phyloP scores from a whole-genome alignment of 2,113 vertebrate genomes.

The Ophthalmolycus amberensis region DNA sequence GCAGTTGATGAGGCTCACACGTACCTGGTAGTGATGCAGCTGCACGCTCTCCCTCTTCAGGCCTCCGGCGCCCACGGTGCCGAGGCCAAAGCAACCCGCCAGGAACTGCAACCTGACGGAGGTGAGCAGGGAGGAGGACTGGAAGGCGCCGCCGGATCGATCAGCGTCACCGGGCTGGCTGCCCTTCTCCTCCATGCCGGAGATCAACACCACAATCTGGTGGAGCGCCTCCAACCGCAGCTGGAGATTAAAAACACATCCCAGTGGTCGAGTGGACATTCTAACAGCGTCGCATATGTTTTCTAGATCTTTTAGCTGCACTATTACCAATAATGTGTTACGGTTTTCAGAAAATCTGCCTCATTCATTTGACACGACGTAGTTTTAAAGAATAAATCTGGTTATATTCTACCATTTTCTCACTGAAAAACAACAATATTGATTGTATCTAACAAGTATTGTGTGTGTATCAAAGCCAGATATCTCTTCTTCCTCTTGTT shows the following conservation, averaged over 20 bases:
- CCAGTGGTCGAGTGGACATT: neutral
- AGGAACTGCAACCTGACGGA: constrained; percentile 96
- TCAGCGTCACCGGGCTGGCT: constrained; percentile 80
- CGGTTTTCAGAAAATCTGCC: neutral
- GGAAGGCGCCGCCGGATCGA: constrained; percentile 85
- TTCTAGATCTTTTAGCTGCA: neutral
- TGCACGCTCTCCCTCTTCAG: constrained; percentile 93
- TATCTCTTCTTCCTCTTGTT: neutral
- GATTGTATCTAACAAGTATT: neutral
- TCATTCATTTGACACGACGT: neutral
- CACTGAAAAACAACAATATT: neutral
- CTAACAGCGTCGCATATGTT: neutral
- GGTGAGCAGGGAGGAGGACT: constrained; percentile 92
- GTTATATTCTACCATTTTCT: neutral
- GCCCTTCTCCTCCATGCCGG: constrained; percentile 98
- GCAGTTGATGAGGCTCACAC: neutral
- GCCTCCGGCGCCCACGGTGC: constrained; percentile 88
- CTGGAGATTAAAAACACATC: constrained; percentile 71
- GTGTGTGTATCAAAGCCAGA: neutral
- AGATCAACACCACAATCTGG: constrained; percentile 94
- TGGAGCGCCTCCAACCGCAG: constrained; percentile 96
- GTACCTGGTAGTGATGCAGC: constrained; percentile 96
- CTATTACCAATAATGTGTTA: neutral
- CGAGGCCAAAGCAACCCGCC: constrained; percentile 95
- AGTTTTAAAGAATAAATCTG: neutral